These are phyloP conservation scores for Brachystomella parvula DNA, from an alignment of 1,140 invertebrate genomes.

Conservation along the genomic window DNA sequence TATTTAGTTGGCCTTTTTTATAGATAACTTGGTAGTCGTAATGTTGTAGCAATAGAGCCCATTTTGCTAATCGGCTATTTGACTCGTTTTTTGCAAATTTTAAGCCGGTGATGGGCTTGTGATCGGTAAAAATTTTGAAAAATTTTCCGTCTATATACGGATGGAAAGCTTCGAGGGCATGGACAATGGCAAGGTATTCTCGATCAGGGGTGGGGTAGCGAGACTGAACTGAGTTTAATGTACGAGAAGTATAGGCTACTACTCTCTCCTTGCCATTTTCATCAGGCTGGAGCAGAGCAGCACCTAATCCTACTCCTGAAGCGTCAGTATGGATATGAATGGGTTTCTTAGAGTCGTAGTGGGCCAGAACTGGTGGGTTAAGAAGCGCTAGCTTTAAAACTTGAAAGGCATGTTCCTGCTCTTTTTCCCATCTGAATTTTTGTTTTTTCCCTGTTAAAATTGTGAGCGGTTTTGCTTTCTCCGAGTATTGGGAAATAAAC, in stretches of 20 bases:
- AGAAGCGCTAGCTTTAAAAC: slow-evolving; percentile 38
- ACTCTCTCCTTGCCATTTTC: slow-evolving; percentile 36
- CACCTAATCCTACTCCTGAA: slow-evolving; percentile 41
- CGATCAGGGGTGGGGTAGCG: slow-evolving; percentile 40
- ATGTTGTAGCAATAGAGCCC: slow-evolving; percentile 37
- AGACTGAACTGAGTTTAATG: slow-evolving; percentile 33
- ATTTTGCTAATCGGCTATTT: slow-evolving; percentile 36
- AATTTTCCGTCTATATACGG: neutral
- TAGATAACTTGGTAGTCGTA: slow-evolving; percentile 38
- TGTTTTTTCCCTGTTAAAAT: slow-evolving; percentile 40
- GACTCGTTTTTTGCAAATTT: slow-evolving; percentile 40
- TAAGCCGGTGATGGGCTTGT: neutral
- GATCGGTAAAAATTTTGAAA: slow-evolving; percentile 6
- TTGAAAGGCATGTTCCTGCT: slow-evolving; percentile 40
- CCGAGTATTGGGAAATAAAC: slow-evolving; percentile 43
- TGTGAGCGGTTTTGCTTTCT: slow-evolving; percentile 42
- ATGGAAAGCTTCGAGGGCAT: neutral
- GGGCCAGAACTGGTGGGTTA: slow-evolving; percentile 36
- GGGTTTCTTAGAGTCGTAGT: slow-evolving; percentile 38
- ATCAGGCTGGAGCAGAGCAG: slow-evolving; percentile 39
- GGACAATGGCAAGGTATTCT: slow-evolving; percentile 37
- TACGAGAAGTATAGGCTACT: slow-evolving; percentile 41
- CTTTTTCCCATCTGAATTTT: slow-evolving; percentile 40
- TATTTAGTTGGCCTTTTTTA: slow-evolving; percentile 34
- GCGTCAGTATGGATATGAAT: slow-evolving; percentile 41